These are phyloP conservation scores for Gopherus evgoodei DNA, from an alignment of 2,113 vertebrate genomes.

Conservation along the genomic window DNA sequence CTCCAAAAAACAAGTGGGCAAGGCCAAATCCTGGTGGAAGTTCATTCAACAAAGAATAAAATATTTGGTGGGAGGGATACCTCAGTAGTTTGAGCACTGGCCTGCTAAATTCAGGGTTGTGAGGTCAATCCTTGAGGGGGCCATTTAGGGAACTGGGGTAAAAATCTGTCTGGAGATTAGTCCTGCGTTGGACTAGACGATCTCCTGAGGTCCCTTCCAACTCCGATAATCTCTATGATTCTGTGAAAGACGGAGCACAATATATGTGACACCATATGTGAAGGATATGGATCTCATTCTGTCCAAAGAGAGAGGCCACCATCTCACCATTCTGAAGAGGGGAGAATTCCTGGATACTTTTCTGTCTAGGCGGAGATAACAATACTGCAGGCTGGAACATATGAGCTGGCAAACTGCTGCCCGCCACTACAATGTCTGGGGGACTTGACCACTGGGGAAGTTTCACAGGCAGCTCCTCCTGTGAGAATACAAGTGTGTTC, in stretches of 20 bases:
- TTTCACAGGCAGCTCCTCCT: conserved; percentile 60
- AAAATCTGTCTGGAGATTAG: too few relatives aligned
- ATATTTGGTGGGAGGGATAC: not conserved
- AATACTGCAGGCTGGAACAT: conserved; percentile 83
- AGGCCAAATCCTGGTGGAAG: not conserved
- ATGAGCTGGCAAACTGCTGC: conserved; percentile 40
- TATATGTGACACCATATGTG: not conserved
- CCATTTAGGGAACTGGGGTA: too few relatives aligned
- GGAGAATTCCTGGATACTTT: conserved; percentile 70
- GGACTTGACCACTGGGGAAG: not conserved
- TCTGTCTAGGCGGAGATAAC: conserved; percentile 89
- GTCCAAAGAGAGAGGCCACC: not conserved
- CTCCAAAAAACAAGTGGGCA: not conserved
- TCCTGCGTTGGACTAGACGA: too few relatives aligned
- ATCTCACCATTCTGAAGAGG: conserved; percentile 71
- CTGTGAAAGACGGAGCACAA: not conserved
- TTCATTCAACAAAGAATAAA: not conserved
- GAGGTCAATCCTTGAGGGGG: too few relatives aligned
- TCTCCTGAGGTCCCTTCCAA: too few relatives aligned
- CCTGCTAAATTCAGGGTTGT: too few relatives aligned
- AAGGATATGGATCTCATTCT: not conserved
- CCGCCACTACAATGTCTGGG: not conserved
- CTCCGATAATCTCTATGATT: too few relatives aligned
- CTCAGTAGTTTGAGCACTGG: too few relatives aligned
- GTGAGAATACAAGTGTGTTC: conserved; percentile 38